Base-by-base conservation (phyloP, 2,888 invertebrate species). In the Automeris io region DNA sequence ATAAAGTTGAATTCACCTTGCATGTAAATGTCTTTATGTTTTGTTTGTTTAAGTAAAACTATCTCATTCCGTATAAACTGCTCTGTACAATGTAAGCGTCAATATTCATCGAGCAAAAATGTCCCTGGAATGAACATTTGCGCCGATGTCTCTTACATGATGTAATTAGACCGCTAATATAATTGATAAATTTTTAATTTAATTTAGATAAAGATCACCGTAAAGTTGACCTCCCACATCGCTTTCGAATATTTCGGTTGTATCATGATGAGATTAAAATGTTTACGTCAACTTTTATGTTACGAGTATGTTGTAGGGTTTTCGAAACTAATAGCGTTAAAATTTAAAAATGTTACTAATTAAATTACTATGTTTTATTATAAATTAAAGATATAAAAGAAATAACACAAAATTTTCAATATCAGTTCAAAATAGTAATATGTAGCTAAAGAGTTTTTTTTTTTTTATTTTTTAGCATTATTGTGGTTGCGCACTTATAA, bases 81-180 rank as follows among this genome's bases (percentile, higher is more conserved):
- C 51, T 64, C 45, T 53, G 56, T 68, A 79, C 78, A 76, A 63
- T 69, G 77, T 79, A 69, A 65, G 56, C 46, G 44, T 45, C 44
- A 35, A 37, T 35, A 47, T 57, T 49, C 51, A 59, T 57, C 57
- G 55, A 67, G 52, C 56, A 48, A 41, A 59, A 72, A 69, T 62
- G 54, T 52, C 56, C 49, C 43, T 43, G 43, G 49, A 54, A 43
- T 44, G 40, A 48, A 54, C 53, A 57, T 63, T 64, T 59, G 55
- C 61, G 43, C 49, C 43, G 52, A 54, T 57, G 48, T 57, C 54
- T 55, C 54, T 57, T 60, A 54, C 46, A 42, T 25, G 35, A 35
- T 34, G 51, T 57, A 55, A 61, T 64, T 56, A 59, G 43, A 44
- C 33, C 29, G 45, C 44, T 55, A 59, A 60, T 64, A 55, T 47